Conservation (phyloP, 1,140 invertebrate species). For the Saccostrea glomerata region DNA sequence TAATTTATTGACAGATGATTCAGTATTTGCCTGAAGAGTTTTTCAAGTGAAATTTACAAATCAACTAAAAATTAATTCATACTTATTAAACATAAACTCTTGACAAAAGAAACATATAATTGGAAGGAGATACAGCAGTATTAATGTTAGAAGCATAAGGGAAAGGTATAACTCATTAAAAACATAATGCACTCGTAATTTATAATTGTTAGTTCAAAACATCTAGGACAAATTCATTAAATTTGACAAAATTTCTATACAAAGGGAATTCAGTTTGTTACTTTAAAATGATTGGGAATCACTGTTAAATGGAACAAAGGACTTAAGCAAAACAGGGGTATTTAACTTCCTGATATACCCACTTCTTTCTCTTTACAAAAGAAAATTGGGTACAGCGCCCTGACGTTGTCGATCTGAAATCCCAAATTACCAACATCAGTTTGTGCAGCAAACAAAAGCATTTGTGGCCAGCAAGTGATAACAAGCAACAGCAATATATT, state of each 20-base stretch:
- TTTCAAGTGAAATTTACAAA: neutral
- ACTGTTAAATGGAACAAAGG: neutral
- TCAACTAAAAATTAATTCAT: neutral
- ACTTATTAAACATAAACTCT: neutral
- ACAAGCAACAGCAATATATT: neutral
- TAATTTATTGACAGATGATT: neutral
- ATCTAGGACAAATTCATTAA: neutral
- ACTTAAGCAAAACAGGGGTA: neutral
- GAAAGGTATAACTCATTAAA: neutral
- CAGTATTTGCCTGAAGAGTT: neutral
- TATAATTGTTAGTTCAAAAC: neutral
- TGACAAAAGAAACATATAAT: neutral
- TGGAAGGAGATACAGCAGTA: neutral
- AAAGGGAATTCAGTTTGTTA: neutral
- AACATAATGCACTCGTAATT: neutral
- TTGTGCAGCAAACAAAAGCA: constrained; percentile 19
- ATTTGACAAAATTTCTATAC: neutral
- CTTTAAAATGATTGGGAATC: neutral
- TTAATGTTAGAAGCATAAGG: neutral
- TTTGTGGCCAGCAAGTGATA: neutral
- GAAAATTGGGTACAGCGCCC: neutral
- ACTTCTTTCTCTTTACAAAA: neutral
- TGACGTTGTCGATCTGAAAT: constrained; percentile 9
- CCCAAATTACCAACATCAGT: neutral
- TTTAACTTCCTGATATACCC: neutral